Conservation (phyloP, 2,113 vertebrate species). For the Tachycineta bicolor region DNA sequence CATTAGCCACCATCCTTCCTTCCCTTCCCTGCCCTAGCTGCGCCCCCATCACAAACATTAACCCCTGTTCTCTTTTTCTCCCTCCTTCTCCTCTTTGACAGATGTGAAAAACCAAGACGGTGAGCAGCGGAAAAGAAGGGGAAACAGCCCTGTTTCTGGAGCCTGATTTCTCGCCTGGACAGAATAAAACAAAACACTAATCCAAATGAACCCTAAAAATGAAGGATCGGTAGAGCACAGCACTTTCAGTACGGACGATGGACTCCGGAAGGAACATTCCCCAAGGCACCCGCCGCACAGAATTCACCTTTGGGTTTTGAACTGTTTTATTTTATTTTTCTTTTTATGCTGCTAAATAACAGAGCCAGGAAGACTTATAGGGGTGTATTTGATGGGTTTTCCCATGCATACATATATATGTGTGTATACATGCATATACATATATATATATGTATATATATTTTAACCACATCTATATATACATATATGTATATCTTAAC, state of each 20-base stretch:
- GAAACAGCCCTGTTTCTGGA: slow-evolving; percentile 78
- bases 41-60: background rate
- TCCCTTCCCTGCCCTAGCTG: background rate
- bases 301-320: slow-evolving; percentile 79
- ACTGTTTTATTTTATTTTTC: slow-evolving; percentile 77
- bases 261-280: slow-evolving; percentile 92
- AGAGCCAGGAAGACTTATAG: slow-evolving; percentile 81
- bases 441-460: slow-evolving; percentile 77
- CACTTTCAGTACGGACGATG: slow-evolving; percentile 91
- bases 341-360: slow-evolving; percentile 85
- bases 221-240: slow-evolving; percentile 95
- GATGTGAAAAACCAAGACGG: slow-evolving; percentile 98
- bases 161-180: slow-evolving; percentile 77
- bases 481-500: slow-evolving; percentile 77
- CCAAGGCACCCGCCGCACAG: slow-evolving; percentile 78
- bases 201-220: slow-evolving; percentile 83
- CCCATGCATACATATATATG: slow-evolving; percentile 81
- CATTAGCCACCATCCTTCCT: slow-evolving; percentile 17
- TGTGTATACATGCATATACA: slow-evolving; percentile 78
- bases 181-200: slow-evolving; percentile 74
- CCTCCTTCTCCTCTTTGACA: slow-evolving; percentile 55
- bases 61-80: background rate
- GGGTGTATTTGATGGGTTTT: slow-evolving; percentile 82
- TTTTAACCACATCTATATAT: slow-evolving; percentile 76
- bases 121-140: slow-evolving; percentile 82